Percentiles rank a stretch among this genome's conserved stretches.
Conservation (phyloP, 2,888 invertebrate species). For the Brachypterus glaber region DNA sequence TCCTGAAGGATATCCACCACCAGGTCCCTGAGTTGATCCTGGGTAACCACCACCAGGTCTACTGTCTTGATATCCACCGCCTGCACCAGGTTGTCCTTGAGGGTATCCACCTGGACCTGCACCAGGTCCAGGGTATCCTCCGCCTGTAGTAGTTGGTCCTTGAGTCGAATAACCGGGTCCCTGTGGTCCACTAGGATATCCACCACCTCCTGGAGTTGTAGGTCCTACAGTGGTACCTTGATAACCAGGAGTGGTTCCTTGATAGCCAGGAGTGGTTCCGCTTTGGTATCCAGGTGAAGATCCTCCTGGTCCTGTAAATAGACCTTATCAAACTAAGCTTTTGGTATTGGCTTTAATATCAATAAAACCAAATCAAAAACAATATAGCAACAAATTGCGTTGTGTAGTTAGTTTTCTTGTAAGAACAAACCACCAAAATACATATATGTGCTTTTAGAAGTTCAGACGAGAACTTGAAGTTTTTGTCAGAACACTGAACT, state of each 20-base stretch:
- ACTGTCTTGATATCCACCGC: conserved; percentile 10
- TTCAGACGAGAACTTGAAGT: too few relatives aligned
- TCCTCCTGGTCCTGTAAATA: too few relatives aligned
- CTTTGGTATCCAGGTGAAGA: not conserved
- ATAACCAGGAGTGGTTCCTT: not conserved
- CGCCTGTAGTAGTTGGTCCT: not conserved
- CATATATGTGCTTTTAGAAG: too few relatives aligned
- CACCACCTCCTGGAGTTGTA: not conserved
- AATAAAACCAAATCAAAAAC: too few relatives aligned
- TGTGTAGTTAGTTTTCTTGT: too few relatives aligned
- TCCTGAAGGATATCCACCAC: conserved; percentile 17
- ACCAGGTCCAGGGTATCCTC: not conserved
- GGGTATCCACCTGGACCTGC: conserved; percentile 19
- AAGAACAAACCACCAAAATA: too few relatives aligned
- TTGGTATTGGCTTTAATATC: too few relatives aligned
- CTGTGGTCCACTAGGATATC: not conserved
- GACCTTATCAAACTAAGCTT: too few relatives aligned
- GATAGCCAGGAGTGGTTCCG: not conserved
- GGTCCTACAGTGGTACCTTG: not conserved
- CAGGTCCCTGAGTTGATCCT: conserved; percentile 23
- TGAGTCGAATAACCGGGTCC: not conserved
- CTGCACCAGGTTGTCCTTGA: not conserved
- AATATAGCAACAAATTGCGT: too few relatives aligned
- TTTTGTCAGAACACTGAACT: too few relatives aligned
- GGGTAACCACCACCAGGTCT: too few relatives aligned